Evolutionary conservation across 2,797 vertebrate genomes (phyloP).

Genomic region (Diplodus sargus): DNA sequence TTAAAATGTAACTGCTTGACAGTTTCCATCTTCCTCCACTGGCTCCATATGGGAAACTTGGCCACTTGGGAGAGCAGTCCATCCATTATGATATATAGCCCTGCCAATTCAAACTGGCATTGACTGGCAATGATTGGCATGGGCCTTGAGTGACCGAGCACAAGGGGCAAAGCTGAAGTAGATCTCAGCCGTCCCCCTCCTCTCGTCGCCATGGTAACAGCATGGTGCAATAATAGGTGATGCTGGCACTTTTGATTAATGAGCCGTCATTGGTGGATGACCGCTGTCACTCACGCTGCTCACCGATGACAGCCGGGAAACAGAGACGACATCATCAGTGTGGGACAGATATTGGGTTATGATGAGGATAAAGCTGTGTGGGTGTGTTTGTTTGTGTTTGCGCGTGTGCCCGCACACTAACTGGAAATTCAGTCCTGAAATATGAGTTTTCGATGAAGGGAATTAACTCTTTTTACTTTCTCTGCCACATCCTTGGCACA

Average conservation of each 20-base stretch:
- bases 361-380: slow-evolving; percentile 24
- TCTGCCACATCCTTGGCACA: neutral
- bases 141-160: slow-evolving; percentile 54
- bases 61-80: slow-evolving; percentile 54
- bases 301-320: slow-evolving; percentile 66
- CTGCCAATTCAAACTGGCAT: slow-evolving; percentile 76
- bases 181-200: slow-evolving; percentile 42
- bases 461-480: neutral
- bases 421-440: neutral
- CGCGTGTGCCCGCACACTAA: neutral
- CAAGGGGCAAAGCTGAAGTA: slow-evolving; percentile 68
- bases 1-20: slow-evolving; percentile 34
- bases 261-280: slow-evolving; percentile 81
- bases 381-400: slow-evolving; percentile 14
- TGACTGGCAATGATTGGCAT: slow-evolving; percentile 79
- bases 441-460: neutral
- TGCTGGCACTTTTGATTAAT: slow-evolving; percentile 83
- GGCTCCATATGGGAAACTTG: slow-evolving; percentile 42
- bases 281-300: slow-evolving; percentile 79
- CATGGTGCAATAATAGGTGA: slow-evolving; percentile 63
- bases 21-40: slow-evolving; percentile 39
- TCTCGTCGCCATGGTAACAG: slow-evolving; percentile 75
- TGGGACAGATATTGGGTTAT: slow-evolving; percentile 50
- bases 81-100: slow-evolving; percentile 72
- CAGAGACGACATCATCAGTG: slow-evolving; percentile 61